A percentile compares a stretch with the other conserved stretches of the same genome.
Conservation (phyloP, 2,888 invertebrate genomes). For the Liodrosophila aerea region DNA sequence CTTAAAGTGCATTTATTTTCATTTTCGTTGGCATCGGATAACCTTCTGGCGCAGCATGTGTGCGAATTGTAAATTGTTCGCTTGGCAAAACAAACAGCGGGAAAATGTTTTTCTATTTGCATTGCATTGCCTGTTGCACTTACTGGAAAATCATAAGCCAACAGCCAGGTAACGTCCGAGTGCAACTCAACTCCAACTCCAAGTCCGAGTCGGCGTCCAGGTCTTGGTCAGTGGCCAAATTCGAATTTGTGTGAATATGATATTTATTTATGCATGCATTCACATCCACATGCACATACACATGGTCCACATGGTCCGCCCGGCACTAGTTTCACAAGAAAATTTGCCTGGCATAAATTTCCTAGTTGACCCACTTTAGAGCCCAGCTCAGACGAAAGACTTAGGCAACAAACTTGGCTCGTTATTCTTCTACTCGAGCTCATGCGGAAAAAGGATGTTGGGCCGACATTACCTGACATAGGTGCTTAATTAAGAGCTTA, state of each 20-base stretch:
- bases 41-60: constrained; percentile 67
- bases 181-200: constrained; percentile 8
- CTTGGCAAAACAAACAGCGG: constrained; percentile 70
- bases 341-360: constrained; percentile 50
- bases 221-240: constrained; percentile 41
- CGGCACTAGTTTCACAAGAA: constrained; percentile 59
- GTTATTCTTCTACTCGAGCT: constrained; percentile 24
- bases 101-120: constrained; percentile 67
- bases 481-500: constrained; percentile 73
- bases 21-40: constrained; percentile 63
- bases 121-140: constrained; percentile 33
- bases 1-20: constrained; percentile 71
- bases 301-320: too few relatives aligned
- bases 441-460: constrained; percentile 31
- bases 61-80: constrained; percentile 73
- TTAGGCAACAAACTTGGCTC: constrained; percentile 57
- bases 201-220: constrained; percentile 4
- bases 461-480: constrained; percentile 55
- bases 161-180: constrained; percentile 8
- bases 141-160: constrained; percentile 57
- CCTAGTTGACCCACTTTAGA: constrained; percentile 59
- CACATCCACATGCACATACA: constrained; percentile 26
- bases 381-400: constrained; percentile 52
- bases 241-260: constrained; percentile 45
- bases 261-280: constrained; percentile 66